Base-by-base conservation (phyloP, 1,140 invertebrate species). In the Tetraneura akinire region DNA sequence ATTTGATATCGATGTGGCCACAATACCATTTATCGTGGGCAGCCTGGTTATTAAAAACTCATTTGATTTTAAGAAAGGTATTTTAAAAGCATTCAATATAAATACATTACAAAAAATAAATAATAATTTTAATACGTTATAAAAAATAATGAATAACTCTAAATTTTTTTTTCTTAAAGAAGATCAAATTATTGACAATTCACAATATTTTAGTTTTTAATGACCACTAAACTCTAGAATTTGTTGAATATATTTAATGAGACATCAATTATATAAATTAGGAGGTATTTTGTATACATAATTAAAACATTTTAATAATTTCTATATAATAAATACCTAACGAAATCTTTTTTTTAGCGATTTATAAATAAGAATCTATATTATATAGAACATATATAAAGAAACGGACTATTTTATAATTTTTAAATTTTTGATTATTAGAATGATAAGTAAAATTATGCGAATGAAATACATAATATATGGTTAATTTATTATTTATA, bases 41-140 rank as follows among this genome's bases (percentile, higher is more conserved):
- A 37, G 47, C 42, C 8, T 66, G 14, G 37, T 47, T 42, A 68
- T 68, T 68, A 68, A 68, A 47, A 47, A 68, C 47, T 42, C 16
- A 68, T 68, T 68, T 23, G 13, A 68, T 68, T 68, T 68, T 23
- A 68, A 23, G 21, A 26, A 68, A 47, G 66, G 66, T 68, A 68
- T 47, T 21, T 23, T 45, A 26, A 68, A 47, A n/a, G 13, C 13
- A 13, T 29, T 60, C 5, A 60, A 64, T n/a, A 9, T 9, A 45
- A 23, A 68, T 18, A 68, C 14, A 26, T 3, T 14, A 3, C 32
- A 4, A 37, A 37, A n/a, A n/a, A n/a, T n/a, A n/a, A n/a, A n/a
- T n/a, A n/a, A n/a, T n/a, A n/a, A 37, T 37, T 37, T 4, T 37
- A 37, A 2, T 5, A 23, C 66, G 47, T 16, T 68, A 47, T 47